Evolutionary conservation across 2,797 vertebrate species (phyloP), one percentile per base, ranked within the genome.

Genomic region (Lycodopsis pacificus): DNA sequence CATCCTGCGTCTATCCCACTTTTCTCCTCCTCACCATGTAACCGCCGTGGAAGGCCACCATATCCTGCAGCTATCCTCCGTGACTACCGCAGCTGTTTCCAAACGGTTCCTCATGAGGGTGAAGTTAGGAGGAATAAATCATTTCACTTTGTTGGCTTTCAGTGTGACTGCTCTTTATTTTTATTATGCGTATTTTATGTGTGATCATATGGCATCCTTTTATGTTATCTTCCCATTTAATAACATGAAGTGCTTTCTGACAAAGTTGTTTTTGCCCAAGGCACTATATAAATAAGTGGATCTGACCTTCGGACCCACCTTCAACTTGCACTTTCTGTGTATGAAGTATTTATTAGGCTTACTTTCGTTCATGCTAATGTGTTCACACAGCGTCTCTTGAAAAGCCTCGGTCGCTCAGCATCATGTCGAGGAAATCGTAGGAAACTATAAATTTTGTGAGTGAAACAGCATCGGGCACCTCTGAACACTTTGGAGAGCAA

Each of bases 1-100:
- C 82, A 89, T 89, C 92, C 86, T 86, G 77, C 57, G 27, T 84
- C 85, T 69, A 71, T 83, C 80, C 78, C 83, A 88, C 87, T 88
- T 84, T 81, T 65, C 83, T 77, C 27, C 69, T 72, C 76, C 78
- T 58, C 22, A 57, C 73, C 82, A 49, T 90, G 75, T 76, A 88
- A 89, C 85, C 70, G 25, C 82, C 71, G 71, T 81, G 75, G 78
- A 89, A 80, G 84, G 74, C 85, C 86, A 67, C 70, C 58, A 46
- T 83, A 65, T 85, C 89, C 81, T 75, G 76, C 68, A 81, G 88
- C 78, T 32, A 61, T 88, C 69, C 68, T 56, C 76, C 44, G n/a
- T 71, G 64, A 87, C 80, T 68, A 69, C 82, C 25, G 48, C 71
- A 83, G 77, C 69, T 82, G 76, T 75, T 86, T 77, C 70, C 81